Evolutionary conservation across 2,113 vertebrate genomes (phyloP), one percentile per base, ranked within the genome.

Genomic region (Isichthys henryi): DNA sequence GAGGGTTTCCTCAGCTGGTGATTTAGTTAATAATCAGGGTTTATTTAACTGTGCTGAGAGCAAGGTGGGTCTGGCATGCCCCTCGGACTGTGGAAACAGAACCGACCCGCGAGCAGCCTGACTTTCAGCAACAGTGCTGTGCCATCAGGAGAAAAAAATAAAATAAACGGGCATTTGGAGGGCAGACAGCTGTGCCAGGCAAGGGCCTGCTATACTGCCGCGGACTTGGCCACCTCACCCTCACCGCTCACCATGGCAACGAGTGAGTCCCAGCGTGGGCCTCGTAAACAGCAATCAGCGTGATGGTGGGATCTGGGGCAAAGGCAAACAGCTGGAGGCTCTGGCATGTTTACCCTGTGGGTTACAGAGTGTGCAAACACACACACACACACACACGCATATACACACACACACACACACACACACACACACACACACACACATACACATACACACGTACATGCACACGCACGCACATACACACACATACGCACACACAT

Each of bases 241-340:
- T 46, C 43, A 10, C 39, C 8, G 56, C 6, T 88, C 87, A 45
- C 87, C 87, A 88, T 62, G 87, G 87, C 87, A 62, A 88, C 87
- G 19, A 39, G 86, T 52, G 15, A 13, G 86, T 87, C 86, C 52
- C 87, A 23, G 56, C 35, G 56, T 58, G 87, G 21, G 87, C 56
- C 56, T 8, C 39, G 21, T 21, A 45, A 66, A 45, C 35, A 66
- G 56, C 53, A 43, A 62, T 62, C 53, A 45, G 52, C 87, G 45
- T 9, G 35, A 88, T 15, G 35, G 62, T 10, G 49, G 50, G 82
- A 84, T 86, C 11, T 52, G 31, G 85, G 49, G 49, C 48, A 35
- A 86, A 86, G 85, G 85, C 49, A 88, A 88, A 43, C 31, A 88
- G 53, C 35, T 58, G 53, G 31, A n/a, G 39, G 53, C 39, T 62